Base-by-base conservation (phyloP, 2,113 vertebrate genomes). In the Melanocharis versteri region DNA sequence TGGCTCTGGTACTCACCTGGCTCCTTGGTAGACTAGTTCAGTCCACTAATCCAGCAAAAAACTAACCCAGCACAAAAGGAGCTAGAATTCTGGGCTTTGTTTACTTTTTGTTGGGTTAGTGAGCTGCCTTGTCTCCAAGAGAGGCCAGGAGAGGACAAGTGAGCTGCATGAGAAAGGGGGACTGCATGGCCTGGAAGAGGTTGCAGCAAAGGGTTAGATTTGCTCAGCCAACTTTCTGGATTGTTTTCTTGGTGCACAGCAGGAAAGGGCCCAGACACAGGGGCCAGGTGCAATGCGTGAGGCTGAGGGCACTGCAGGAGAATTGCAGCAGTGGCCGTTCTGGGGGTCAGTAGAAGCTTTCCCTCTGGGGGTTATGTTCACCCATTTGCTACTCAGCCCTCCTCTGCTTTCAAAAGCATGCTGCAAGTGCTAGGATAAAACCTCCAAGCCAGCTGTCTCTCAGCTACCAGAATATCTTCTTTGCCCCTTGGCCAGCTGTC, bases 391-490 rank as follows among this genome's bases (percentile, higher is more conserved):
- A 12, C 50, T 80, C 35, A 73, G 87, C 44, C 33, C 54, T 94
- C 47, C 1, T 3, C n/a, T 90, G 88, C 93, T 95, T 96, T 93
- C 79, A 92, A 90, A 96, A 86, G 56, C 64, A 17, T 26, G 42
- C 82, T 90, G 87, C 1, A 8, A 91, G 39, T 72, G 68, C 60
- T 83, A 45, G 56, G 51, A 92, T 45, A 87, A 94, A 95, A 62
- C 79, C 62, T 79, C 44, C 64, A 79, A 57, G 24, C 19, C 87
- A 83, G 79, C 92, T 93, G 83, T 71, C 72, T 68, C 56, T 81
- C 88, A 89, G 90, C 94, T 96, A 94, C 88, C 83, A 96, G 92
- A 96, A 94, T 81, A 80, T 68, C 82, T 92, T 85, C 60, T 94
- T 93, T 96, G 82, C 79, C 79, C 83, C 93, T 93, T 88, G 79